Base-by-base conservation (phyloP, 2,797 vertebrate species). In the Enteromius mattozi region DNA sequence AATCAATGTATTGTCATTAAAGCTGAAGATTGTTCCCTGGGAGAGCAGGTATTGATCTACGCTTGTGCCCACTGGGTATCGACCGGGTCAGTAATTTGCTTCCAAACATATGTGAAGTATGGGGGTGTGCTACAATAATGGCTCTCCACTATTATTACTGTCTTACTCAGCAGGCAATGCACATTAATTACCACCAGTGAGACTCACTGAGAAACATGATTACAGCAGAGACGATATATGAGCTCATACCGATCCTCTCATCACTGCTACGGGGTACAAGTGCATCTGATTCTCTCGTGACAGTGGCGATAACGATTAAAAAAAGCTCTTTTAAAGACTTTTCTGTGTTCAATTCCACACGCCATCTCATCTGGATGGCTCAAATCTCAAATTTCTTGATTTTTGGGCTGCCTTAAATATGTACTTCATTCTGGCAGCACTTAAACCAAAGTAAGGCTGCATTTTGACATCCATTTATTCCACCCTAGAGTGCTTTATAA, bases 1-100 rank as follows among this genome's bases (percentile, higher is more conserved):
- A 93, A 92, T 95, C 95, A 93, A 95, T 94, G 93, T 88, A 91
- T 90, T 92, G 93, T 95, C 93, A 95, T 95, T 93, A 92, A 93
- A 94, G 92, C 91, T 91, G 91, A 93, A 91, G 92, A 94, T 92
- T 93, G 92, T 93, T 94, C 92, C 92, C 91, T 86, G 81, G 86
- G 92, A 94, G 92, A 91, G 91, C 90, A 91, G 88, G 72, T 92
- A 94, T 94, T 89, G 94, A 95, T 94, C 90, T 80, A 78, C 91
- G 91, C 89, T 85, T 91, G 92, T 91, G 91, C 93, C 92, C 92
- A 94, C 91, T 92, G 90, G 88, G 88, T 92, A 95, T 93, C 88
- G 92, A 94, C 89, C 91, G 27, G 21, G 89, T 88, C 89, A 91
- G 91, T 92, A 89, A 92, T 93, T 91, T 90, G 90, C 91, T 92